These are phyloP conservation scores for Pseudococcus jackbeardsleyi DNA, from an alignment of 2,888 invertebrate genomes.

Conservation along the genomic window DNA sequence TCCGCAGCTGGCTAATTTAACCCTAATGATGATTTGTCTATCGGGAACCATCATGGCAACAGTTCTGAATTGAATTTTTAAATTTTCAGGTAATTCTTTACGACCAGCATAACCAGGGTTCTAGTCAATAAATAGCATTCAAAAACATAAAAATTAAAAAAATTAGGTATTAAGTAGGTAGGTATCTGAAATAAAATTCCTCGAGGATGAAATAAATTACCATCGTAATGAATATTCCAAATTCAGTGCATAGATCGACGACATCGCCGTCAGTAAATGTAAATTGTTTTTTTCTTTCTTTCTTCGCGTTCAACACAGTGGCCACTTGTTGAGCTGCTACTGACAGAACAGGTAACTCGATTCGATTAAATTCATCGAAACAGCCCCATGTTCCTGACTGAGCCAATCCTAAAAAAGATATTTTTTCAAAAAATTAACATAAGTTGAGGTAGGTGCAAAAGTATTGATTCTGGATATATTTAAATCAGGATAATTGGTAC, in stretches of 20 bases:
- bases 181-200: neutral
- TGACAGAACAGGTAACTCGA: conserved; percentile 92
- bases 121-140: conserved; percentile 72
- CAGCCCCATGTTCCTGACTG: conserved; percentile 99
- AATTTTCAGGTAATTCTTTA: conserved; percentile 95
- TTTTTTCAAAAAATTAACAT: neutral
- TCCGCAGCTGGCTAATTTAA: conserved; percentile 95
- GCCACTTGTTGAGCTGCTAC: conserved; percentile 98
- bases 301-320: conserved; percentile 90
- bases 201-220: conserved; percentile 71
- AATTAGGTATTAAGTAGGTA: no score
- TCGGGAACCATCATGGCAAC: conserved; percentile 99
- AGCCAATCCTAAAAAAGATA: conserved; percentile 78
- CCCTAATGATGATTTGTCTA: conserved; percentile 95
- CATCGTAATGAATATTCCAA: conserved; percentile 98
- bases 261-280: conserved; percentile 94
- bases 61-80: conserved; percentile 97
- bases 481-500: conserved; percentile 68
- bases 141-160: neutral
- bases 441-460: no score
- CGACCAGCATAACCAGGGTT: conserved; percentile 98
- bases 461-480: no score
- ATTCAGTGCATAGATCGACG: conserved; percentile 93
- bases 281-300: conserved; percentile 92
- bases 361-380: conserved; percentile 97